Percentiles rank a stretch among this genome's conserved stretches.
These are phyloP conservation scores for Montipora cactus DNA, from an alignment of 64 coral and sea anemone species.

Conservation along the genomic window DNA sequence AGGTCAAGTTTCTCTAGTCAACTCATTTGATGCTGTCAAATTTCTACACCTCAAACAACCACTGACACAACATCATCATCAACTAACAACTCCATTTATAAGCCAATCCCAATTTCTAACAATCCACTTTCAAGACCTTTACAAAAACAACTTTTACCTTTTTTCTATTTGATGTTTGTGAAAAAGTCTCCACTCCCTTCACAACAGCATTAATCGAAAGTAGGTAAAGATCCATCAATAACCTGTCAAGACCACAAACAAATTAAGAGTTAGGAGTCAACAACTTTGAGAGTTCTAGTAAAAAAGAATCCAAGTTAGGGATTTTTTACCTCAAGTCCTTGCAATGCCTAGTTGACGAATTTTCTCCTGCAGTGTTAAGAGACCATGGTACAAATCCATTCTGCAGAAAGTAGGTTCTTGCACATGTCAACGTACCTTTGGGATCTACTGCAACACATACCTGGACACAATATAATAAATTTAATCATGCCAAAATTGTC, in stretches of 20 bases:
- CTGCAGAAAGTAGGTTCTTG: constrained; percentile 67
- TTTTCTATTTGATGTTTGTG: constrained; percentile 30
- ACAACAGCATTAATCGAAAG: constrained; percentile 44
- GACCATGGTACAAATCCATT: constrained; percentile 54
- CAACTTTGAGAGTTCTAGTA: not conserved
- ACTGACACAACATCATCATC: too few relatives aligned
- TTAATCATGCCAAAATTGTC: too few relatives aligned
- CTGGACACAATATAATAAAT: not conserved
- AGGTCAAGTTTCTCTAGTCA: too few relatives aligned
- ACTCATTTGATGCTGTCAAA: too few relatives aligned
- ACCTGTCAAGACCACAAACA: constrained; percentile 6
- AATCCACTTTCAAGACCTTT: too few relatives aligned
- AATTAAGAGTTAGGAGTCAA: not conserved
- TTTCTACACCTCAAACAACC: too few relatives aligned
- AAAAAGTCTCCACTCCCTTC: constrained; percentile 47
- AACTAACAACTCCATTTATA: too few relatives aligned
- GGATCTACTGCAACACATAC: constrained; percentile 62
- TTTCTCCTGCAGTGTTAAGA: not conserved
- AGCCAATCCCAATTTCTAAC: too few relatives aligned
- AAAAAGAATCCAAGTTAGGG: not conserved
- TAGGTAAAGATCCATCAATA: constrained; percentile 69
- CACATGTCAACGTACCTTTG: constrained; percentile 51
- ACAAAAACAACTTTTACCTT: constrained; percentile 3
- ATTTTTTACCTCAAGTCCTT: constrained; percentile 57
- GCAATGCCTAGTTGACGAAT: not conserved